Base-by-base conservation (phyloP, 2,888 invertebrate species). In the Scelioninae gen. 1 region DNA sequence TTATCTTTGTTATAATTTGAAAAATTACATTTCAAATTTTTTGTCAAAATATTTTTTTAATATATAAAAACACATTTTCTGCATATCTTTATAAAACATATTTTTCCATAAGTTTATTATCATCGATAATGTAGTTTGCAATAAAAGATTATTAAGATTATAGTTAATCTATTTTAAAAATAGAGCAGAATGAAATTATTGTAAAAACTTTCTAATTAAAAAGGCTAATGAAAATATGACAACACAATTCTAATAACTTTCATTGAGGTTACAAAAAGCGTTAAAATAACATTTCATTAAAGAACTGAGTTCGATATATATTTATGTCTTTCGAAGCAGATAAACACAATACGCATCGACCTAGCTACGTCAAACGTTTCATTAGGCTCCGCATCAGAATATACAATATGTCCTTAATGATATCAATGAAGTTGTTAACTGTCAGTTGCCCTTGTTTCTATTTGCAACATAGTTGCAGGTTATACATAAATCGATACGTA, bases 361-460 rank as follows among this genome's bases (percentile, higher is more conserved):
- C 65, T 58, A 65, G 58, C 75, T 66, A 76, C 76, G 75, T 82
- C 81, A 82, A 76, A 71, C 66, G 66, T 82, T 82, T 82, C 76
- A 81, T 71, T 81, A 76, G 69, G 58, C 65, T 75, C 51, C n/a
- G 66, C 55, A 66, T 71, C 81, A 76, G 47, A 71, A 65, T 75
- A 60, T 55, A 63, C 81, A 76, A 71, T 81, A 71, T 56, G 81
- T 76, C 76, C 75, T 81, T 81, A 75, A 81, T 81, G 75, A 75
- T 69, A 81, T 75, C 75, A 81, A 75, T 81, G 69, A 56, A 56
- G 80, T 69, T 81, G 75, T 75, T 81, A 63, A 75, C 80, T 75
- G 69, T 81, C 75, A 81, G 81, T 56, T 75, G 81, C 66, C 81
- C 74, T 75, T 81, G 81, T 81, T 81, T 81, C 80, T 63, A 56